Base-by-base conservation (phyloP, 2,113 vertebrate genomes). In the Mirza zaza region DNA sequence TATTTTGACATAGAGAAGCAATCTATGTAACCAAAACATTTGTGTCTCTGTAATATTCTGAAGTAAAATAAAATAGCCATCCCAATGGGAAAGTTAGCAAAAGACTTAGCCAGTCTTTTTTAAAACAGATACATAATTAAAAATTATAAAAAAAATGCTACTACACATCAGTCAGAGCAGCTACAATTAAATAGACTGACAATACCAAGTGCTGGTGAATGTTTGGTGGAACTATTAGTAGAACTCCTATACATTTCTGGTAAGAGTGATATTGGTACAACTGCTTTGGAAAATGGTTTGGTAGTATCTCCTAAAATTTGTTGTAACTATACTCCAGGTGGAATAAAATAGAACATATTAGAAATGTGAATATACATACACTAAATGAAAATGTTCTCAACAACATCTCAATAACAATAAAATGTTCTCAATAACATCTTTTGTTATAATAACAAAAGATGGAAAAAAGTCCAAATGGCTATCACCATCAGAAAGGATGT, bases 371-470 rank as follows among this genome's bases (percentile, higher is more conserved):
- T 68, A 5, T 77, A 77, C 52, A 4, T 88, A 17, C 11, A 91
- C 13, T 59, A 87, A 88, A 61, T 13, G 91, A 89, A 91, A 91
- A 21, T 80, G 9, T 84, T 93, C 25, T 77, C 87, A 77, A 75
- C 8, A 68, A 42, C 4, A n/a, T n/a, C n/a, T n/a, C n/a, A n/a
- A n/a, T n/a, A n/a, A n/a, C n/a, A n/a, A n/a, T n/a, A 89, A 91
- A 91, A 21, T 80, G 9, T 84, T 93, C 25, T 77, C 87, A 77
- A 75, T 6, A 68, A 42, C 4, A n/a, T n/a, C n/a, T n/a, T n/a
- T n/a, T n/a, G 82, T 81, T 73, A 9, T 85, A 70, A 70, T 50
- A 84, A 15, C 8, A 8, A 87, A 8, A 36, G 55, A 73, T 21
- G 17, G 39, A 21, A 6, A 52, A 57, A 73, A 67, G 12, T 3